Evolutionary conservation across 2,797 vertebrate species (phyloP), one percentile per base, ranked within the genome.

Genomic region (Tamandua tetradactyla): DNA sequence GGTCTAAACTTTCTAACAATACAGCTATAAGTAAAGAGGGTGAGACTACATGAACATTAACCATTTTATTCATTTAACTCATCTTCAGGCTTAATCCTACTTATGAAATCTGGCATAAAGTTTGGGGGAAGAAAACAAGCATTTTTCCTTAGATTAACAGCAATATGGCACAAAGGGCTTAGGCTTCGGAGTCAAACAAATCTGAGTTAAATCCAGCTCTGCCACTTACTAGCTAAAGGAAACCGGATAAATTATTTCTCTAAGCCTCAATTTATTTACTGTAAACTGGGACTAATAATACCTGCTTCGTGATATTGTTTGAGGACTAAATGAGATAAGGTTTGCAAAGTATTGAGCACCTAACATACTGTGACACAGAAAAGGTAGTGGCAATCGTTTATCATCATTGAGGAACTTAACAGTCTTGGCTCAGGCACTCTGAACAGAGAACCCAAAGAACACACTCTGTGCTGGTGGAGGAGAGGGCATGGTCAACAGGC

Each of bases 171-270:
- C 42, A 72, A 71, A 80, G 22, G 23, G 11, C 18, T 93, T 72
- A 81, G n/a, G 66, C 23, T 95, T 84, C 89, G 44, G 42, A 92
- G 71, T 92, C 74, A 78, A 85, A 91, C 23, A 81, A 78, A 49
- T 89, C 4, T 52, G 74, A 83, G 57, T 90, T 68, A 93, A 90
- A 55, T 61, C n/a, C 57, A 85, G 18, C 30, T 71, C 61, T 75
- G 42, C 47, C 66, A 61, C n/a, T 83, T 93, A 40, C 32, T 55
- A 75, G 76, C 49, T 89, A 93, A 86, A 91, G 71, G 57, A 69
- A 25, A 81, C 35, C 10, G 64, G 49, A 30, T 1, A 85, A 61
- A 27, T 75, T 66, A 55, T 92, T 80, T 83, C 79, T 68, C 52
- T 88, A 90, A 85, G 25, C 32, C 32, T 75, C 78, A 84, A 89